phyloP scores from a whole-genome alignment of 2,888 invertebrate species.

The Rotaria macrura region DNA sequence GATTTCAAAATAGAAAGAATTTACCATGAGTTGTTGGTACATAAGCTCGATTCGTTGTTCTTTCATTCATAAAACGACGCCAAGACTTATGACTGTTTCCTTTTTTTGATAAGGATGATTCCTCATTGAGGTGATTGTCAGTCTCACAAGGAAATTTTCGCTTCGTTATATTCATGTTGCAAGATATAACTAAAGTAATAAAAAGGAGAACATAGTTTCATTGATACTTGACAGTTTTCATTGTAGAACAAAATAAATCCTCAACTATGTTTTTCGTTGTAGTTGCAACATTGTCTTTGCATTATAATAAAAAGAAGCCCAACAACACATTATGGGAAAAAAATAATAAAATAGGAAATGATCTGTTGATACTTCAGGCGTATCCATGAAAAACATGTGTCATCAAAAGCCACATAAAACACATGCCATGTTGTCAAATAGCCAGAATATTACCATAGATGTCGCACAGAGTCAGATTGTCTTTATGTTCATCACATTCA shows the following conservation, averaged over 20 bases:
- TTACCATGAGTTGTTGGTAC: background rate
- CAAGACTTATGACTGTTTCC: background rate
- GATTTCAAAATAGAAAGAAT: background rate
- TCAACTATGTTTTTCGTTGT: too few species aligned
- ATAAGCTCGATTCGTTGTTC: background rate
- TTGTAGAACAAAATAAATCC: background rate
- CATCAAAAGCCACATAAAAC: too few species aligned
- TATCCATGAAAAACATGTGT: too few species aligned
- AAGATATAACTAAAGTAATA: background rate
- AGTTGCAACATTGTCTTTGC: too few species aligned
- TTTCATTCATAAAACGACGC: conserved; percentile 9
- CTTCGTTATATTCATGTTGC: background rate
- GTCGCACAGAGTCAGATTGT: too few species aligned
- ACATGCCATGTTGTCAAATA: too few species aligned
- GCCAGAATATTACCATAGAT: too few species aligned
- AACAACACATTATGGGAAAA: too few species aligned
- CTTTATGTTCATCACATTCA: too few species aligned
- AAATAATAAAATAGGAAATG: background rate
- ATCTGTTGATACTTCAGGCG: background rate
- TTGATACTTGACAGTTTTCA: background rate
- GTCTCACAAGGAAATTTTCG: background rate
- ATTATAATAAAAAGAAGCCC: too few species aligned
- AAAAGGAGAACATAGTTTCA: background rate
- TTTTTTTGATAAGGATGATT: background rate
- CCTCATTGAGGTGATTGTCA: background rate